Evolutionary conservation across 2,888 invertebrate genomes (phyloP), one percentile per base, ranked within the genome.

Genomic region (Mesorhabditis belari): DNA sequence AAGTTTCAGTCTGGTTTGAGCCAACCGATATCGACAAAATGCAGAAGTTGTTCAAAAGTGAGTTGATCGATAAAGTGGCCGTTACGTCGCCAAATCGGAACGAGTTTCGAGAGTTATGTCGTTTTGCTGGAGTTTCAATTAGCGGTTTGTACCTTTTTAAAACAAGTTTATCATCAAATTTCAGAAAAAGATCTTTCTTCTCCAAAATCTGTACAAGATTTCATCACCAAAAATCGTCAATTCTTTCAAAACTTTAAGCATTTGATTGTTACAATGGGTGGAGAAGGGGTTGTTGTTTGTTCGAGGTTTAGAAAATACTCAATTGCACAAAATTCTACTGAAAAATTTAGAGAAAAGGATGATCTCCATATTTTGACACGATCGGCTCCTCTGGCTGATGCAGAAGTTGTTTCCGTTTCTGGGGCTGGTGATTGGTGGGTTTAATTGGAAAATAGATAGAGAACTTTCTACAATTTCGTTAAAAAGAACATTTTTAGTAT

Each of bases 21-120:
- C 83, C 84, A 0, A 82, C 84, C 4, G 83, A 84, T 64, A 62
- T 81, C 3, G 65, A 76, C 51, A 82, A 82, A 63, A 82, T 81
- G 5, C 49, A 59, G 2, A 82, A 82, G 61, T 77, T 82, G 25
- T 81, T 83, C 61, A 65, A 70, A 50, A 73, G 71, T 2, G 63
- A 69, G 3, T 55, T 19, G 21, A 60, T 67, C 49, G 57, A 58
- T 3, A 53, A 61, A 5, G 55, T 74, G 6, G 56, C 64, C 17
- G 65, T 65, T 4, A 64, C 69, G 3, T 75, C 75, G 9, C 75
- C 75, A 27, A 75, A 75, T 52, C 63, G 66, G 17, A 66, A 69
- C 55, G 75, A 75, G 54, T 71, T 71, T 54, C 44, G 61, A 52
- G 29, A 57, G 58, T 68, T 35, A n/a, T 35, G 44, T 35, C 44